Evolutionary conservation across 2,113 vertebrate species (phyloP).

Genomic region (Regulus satrapa): DNA sequence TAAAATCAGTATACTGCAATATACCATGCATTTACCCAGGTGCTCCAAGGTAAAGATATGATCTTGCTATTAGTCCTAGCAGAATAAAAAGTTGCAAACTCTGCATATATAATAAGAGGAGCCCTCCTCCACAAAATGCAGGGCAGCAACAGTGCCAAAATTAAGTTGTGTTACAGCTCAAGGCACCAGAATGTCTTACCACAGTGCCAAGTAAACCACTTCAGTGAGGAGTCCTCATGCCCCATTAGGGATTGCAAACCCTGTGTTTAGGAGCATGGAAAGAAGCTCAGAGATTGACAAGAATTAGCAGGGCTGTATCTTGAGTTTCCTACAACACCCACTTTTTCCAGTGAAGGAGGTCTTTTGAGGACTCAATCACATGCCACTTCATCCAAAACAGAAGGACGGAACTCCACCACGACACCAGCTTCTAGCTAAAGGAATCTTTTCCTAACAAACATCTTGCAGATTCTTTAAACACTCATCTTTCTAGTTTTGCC

Average conservation of each 20-base stretch:
- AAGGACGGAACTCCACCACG: not conserved
- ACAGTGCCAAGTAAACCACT: not conserved
- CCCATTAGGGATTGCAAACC: not conserved
- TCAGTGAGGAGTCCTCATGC: not conserved
- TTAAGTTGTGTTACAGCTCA: not conserved
- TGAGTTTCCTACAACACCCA: not conserved
- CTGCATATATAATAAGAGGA: not conserved
- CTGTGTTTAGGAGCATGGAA: not conserved
- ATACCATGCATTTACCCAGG: not conserved
- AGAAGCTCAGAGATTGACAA: not conserved
- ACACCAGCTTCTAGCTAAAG: not conserved
- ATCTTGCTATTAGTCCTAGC: not conserved
- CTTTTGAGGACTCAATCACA: not conserved
- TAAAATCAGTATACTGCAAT: not conserved
- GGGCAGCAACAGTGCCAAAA: accelerated
- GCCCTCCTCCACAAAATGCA: not conserved
- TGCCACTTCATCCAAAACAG: not conserved
- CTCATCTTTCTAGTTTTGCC: not conserved
- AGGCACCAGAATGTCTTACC: not conserved
- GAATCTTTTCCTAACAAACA: not conserved
- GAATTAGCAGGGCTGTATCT: not conserved
- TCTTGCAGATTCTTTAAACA: not conserved
- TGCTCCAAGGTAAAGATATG: not conserved
- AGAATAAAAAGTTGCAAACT: not conserved
- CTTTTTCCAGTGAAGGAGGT: not conserved